Evolutionary conservation across 2,113 vertebrate species (phyloP).

Genomic region (Pelmatolapia mariae): DNA sequence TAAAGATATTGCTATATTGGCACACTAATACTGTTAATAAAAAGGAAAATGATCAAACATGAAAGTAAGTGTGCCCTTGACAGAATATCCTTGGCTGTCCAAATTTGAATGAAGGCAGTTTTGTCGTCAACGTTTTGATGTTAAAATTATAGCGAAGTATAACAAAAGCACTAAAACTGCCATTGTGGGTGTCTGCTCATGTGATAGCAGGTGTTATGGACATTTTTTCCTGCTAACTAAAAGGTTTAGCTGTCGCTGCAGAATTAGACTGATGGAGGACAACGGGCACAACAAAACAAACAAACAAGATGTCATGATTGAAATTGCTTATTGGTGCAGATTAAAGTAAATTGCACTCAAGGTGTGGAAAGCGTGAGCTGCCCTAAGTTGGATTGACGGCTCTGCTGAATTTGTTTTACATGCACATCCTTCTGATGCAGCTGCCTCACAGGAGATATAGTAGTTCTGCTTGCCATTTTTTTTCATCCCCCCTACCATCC

Average conservation of each 20-base stretch:
- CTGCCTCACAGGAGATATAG: slow-evolving; percentile 18
- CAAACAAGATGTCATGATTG: slow-evolving; percentile 49
- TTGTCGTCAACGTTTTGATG: neutral
- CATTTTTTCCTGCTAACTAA: slow-evolving; percentile 33
- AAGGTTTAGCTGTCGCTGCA: slow-evolving; percentile 31
- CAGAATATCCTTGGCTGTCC: slow-evolving; percentile 36
- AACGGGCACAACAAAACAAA: slow-evolving; percentile 24
- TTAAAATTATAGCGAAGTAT: slow-evolving; percentile 27
- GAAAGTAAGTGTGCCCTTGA: slow-evolving; percentile 27
- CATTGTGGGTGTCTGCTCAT: neutral
- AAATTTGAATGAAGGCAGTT: neutral
- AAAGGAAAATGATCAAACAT: neutral
- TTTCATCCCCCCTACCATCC: neutral
- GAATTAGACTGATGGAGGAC: slow-evolving; percentile 20
- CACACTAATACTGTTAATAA: neutral
- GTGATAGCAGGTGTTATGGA: neutral
- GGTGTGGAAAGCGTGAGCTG: slow-evolving; percentile 32
- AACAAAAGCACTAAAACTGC: neutral
- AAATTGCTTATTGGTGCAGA: slow-evolving; percentile 68
- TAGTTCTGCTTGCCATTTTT: slow-evolving; percentile 32
- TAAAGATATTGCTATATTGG: neutral
- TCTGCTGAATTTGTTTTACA: slow-evolving; percentile 26
- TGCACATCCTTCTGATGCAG: slow-evolving; percentile 34
- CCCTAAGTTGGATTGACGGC: slow-evolving; percentile 63
- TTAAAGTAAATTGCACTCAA: slow-evolving; percentile 66